These are phyloP conservation scores for Lampropteryx suffumata DNA, from an alignment of 2,888 invertebrate genomes.

Conservation along the genomic window DNA sequence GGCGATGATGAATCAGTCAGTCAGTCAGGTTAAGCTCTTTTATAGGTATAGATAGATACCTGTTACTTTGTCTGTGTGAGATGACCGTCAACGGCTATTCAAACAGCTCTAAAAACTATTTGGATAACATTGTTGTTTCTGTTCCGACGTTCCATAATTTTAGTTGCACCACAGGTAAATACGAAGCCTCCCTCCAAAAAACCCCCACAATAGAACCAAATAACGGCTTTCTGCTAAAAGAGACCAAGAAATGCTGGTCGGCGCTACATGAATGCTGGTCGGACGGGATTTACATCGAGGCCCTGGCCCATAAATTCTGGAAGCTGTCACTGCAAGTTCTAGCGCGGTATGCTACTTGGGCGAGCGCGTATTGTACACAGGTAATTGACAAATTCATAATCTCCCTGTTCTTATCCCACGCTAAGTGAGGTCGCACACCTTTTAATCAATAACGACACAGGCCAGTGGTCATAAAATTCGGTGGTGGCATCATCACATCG, in stretches of 20 bases:
- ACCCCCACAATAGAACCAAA: slow-evolving; percentile 54
- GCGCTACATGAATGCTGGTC: slow-evolving; percentile 86
- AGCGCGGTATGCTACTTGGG: slow-evolving; percentile 91
- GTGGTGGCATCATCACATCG: too few relatives aligned
- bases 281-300: slow-evolving; percentile 89
- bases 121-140: too few relatives aligned
- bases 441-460: too few relatives aligned
- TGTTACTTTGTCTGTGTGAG: too few relatives aligned
- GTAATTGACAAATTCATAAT: slow-evolving; percentile 45
- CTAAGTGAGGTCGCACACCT: too few relatives aligned
- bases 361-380: slow-evolving; percentile 70
- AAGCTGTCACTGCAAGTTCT: slow-evolving; percentile 93
- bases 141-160: neutral
- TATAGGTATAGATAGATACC: too few relatives aligned
- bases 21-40: too few relatives aligned
- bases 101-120: too few relatives aligned
- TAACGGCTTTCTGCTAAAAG: slow-evolving; percentile 71
- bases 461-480: too few relatives aligned
- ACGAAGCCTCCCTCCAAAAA: slow-evolving; percentile 63
- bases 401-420: too few relatives aligned
- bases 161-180: slow-evolving; percentile 55
- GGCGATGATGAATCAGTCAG: too few relatives aligned
- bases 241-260: slow-evolving; percentile 76
- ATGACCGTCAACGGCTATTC: too few relatives aligned
- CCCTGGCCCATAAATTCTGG: slow-evolving; percentile 93